These are phyloP conservation scores for Pammene fasciana DNA, from an alignment of 2,888 invertebrate genomes.

Conservation along the genomic window DNA sequence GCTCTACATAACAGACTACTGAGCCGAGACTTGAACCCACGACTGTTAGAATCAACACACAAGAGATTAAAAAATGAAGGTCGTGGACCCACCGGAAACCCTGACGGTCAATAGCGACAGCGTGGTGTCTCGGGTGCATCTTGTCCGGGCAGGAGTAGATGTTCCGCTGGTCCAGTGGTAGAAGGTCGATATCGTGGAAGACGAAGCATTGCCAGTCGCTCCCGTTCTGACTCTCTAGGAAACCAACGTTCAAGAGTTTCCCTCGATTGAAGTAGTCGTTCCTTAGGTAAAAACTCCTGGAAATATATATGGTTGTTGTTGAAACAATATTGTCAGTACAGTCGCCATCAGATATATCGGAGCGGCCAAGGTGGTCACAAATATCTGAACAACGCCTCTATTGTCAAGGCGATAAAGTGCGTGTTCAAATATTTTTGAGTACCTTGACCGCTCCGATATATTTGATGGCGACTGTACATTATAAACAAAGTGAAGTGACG, in stretches of 20 bases:
- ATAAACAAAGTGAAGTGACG: too few relatives aligned
- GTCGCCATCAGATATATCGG: too few relatives aligned
- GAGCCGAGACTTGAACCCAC: neutral
- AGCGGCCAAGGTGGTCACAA: too few relatives aligned
- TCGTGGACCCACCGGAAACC: conserved; percentile 85
- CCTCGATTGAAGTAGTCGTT: conserved; percentile 93
- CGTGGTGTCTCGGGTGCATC: conserved; percentile 95
- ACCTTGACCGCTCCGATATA: too few relatives aligned
- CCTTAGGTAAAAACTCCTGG: conserved; percentile 47
- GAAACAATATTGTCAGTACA: too few relatives aligned
- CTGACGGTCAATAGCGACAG: conserved; percentile 93
- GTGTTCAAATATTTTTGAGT: too few relatives aligned
- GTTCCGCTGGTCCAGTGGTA: conserved; percentile 96
- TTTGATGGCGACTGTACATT: too few relatives aligned
- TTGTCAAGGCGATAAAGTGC: too few relatives aligned
- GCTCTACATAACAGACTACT: too few relatives aligned
- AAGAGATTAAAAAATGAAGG: neutral
- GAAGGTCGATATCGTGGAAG: conserved; percentile 97
- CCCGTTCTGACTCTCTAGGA: conserved; percentile 91
- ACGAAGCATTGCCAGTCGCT: conserved; percentile 94
- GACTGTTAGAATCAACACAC: too few relatives aligned
- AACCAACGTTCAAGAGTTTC: conserved; percentile 98
- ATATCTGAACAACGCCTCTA: too few relatives aligned
- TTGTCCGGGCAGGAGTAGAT: conserved; percentile 91
- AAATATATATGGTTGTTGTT: neutral